phyloP scores from a whole-genome alignment of 1,140 invertebrate genomes.

The Stenopsyche tienmushanensis region DNA sequence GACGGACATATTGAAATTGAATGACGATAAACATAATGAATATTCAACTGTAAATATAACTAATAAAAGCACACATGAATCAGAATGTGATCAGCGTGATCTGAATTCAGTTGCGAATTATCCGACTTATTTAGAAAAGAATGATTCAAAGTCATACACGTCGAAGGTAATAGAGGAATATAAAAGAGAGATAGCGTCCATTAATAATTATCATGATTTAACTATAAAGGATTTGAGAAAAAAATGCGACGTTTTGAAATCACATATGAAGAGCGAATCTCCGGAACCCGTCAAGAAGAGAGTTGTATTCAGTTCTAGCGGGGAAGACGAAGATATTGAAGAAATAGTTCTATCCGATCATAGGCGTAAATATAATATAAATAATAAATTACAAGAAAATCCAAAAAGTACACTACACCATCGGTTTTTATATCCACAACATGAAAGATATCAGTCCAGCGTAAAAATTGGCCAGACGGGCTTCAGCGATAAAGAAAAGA shows the following conservation, averaged over 20 bases:
- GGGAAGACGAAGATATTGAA: constrained; percentile 16
- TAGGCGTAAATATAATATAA: no score
- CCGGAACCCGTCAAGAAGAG: background rate
- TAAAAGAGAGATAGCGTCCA: constrained; percentile 54
- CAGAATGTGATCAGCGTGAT: background rate
- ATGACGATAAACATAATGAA: background rate
- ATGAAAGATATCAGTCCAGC: background rate
- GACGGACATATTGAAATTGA: background rate
- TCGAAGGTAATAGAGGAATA: constrained; percentile 57
- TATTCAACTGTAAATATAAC: no score
- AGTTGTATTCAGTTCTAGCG: background rate
- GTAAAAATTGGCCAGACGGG: background rate
- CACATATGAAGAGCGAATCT: background rate
- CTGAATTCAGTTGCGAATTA: constrained; percentile 43
- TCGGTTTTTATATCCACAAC: no score
- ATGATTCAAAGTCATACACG: constrained; percentile 52
- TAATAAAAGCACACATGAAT: background rate
- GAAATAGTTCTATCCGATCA: background rate
- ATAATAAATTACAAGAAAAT: no score
- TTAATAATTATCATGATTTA: constrained; percentile 53
- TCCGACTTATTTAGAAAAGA: constrained; percentile 52
- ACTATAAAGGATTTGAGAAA: constrained; percentile 54
- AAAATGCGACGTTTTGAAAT: constrained; percentile 20
- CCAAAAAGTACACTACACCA: no score
- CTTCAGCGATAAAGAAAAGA: background rate